Evolutionary conservation across 35 echinoderm and acorn worm species (phyloP), one percentile per base, ranked within the genome.

Genomic region (Apostichopus japonicus): DNA sequence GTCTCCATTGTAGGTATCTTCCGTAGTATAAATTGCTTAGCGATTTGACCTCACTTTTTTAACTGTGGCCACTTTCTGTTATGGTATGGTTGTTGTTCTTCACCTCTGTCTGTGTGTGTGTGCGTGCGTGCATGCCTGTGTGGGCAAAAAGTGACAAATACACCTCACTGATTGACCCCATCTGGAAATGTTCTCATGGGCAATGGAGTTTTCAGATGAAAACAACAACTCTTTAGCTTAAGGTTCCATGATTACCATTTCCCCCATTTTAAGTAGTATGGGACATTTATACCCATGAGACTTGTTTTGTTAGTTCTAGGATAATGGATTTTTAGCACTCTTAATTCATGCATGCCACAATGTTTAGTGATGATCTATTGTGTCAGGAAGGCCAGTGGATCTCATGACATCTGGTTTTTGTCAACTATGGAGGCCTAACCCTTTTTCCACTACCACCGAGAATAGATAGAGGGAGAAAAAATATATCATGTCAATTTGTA

Each of bases 101-200:
- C 57, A 59, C 11, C 57, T 59, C 57, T 6, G 70, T 73, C 2
- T 16, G 70, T 73, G 70, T 4, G 71, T 21, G 63, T 17, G 63
- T 67, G 6, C 19, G 63, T 67, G 63, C 19, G 63, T 67, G 63
- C 19, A 5, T 67, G 21, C 53, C 5, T 84, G 81, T 84, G 81
- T 84, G 81, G 81, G 55, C 55, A 84, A 24, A 84, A 59, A 22
- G 21, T 22, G 53, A 84, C 54, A 84, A 84, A 57, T 51, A 84
- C 15, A 7, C 0, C 15, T 6, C 27, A 58, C 24, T 84, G 81
- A 21, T 23, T 84, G 81, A 84, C 81, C 81, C 54, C 81, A 84
- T 84, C 81, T 84, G 81, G 81, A 84, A 84, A 84, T 84, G 23
- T 84, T 84, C 81, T 84, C 81, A 84, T 84, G 81, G 81, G 10